Conservation (phyloP, 2,797 vertebrate species). For the Cephalopachus bancanus region DNA sequence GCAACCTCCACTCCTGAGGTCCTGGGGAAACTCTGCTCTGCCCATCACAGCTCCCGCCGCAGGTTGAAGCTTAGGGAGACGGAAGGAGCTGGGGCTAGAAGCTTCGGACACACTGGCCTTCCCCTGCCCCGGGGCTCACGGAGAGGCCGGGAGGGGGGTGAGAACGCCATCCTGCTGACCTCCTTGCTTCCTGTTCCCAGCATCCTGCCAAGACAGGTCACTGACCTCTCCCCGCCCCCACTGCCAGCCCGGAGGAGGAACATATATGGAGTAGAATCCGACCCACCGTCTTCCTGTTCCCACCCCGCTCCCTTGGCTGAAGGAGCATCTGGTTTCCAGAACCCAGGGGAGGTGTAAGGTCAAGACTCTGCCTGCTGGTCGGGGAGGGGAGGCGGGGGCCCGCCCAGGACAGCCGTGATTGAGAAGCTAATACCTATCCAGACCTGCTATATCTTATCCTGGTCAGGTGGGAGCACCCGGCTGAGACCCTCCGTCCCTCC, state of each 20-base stretch:
- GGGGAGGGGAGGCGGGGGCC: not conserved
- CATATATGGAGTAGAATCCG: conserved; percentile 13
- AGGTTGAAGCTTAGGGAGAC: not conserved
- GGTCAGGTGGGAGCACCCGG: not conserved
- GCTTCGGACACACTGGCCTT: not conserved
- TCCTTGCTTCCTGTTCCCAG: conserved; percentile 80
- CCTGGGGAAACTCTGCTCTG: not conserved
- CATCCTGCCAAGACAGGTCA: conserved; percentile 76
- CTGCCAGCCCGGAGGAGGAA: conserved; percentile 67
- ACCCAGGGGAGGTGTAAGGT: conserved; percentile 57
- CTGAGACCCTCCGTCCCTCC: not conserved
- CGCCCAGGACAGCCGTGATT: not conserved
- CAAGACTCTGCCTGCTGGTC: not conserved
- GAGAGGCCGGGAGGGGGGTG: not conserved
- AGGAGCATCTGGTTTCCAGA: conserved; percentile 64
- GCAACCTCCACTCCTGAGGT: not conserved
- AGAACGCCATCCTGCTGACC: conserved; percentile 66
- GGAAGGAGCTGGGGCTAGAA: not conserved
- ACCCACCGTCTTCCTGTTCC: conserved; percentile 68
- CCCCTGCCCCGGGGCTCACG: not conserved
- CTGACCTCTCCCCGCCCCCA: conserved; percentile 63
- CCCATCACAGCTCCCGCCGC: not conserved
- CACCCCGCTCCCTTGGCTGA: not conserved
- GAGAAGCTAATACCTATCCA: not conserved
- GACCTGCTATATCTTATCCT: not conserved